Conservation (phyloP, 2,888 invertebrate genomes). For the Sesamia inferens region DNA sequence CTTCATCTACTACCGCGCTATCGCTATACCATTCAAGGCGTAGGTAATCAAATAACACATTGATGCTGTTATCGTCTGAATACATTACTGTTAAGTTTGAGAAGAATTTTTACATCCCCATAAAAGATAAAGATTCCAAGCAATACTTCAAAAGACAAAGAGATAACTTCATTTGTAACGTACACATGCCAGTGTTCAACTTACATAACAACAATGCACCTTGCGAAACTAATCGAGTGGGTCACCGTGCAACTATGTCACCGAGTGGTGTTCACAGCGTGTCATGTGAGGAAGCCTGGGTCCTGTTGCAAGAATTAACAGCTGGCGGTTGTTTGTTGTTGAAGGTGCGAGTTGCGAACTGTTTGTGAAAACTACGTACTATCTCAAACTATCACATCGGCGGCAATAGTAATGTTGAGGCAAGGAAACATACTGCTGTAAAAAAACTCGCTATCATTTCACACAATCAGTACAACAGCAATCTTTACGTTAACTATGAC, state of each 20-base stretch:
- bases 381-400: too few species aligned
- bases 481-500: too few species aligned
- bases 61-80: neutral
- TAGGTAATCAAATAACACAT: neutral
- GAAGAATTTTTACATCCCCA: too few species aligned
- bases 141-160: neutral
- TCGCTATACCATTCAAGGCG: neutral
- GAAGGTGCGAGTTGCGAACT: too few species aligned
- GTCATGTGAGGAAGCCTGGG: conserved; percentile 12
- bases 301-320: conserved; percentile 5
- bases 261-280: neutral
- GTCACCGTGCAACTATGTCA: neutral
- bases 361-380: too few species aligned
- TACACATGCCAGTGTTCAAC: conserved; percentile 9
- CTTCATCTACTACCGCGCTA: neutral
- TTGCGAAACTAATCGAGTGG: conserved; percentile 13
- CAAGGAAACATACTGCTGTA: too few species aligned
- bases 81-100: too few species aligned
- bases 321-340: conserved; percentile 5
- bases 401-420: too few species aligned
- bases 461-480: too few species aligned
- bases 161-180: conserved; percentile 3
- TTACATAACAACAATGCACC: conserved; percentile 9
- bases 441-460: too few species aligned
- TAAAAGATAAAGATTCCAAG: conserved; percentile 1